These are phyloP conservation scores for Pectinophora gossypiella DNA, from an alignment of 1,140 invertebrate species.

Conservation along the genomic window DNA sequence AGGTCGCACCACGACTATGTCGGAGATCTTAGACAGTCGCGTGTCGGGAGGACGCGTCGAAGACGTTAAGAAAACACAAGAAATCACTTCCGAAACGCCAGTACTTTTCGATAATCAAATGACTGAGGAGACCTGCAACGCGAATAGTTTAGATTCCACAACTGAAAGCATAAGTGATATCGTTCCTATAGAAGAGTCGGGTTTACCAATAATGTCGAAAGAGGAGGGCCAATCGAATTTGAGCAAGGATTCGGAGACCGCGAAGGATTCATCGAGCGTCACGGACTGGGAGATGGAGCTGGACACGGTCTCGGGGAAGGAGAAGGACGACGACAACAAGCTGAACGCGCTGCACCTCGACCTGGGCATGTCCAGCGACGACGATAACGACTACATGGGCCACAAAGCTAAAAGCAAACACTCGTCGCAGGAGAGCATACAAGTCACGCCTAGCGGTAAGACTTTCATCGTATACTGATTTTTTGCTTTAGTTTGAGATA, in stretches of 20 bases:
- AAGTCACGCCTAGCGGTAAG: slow-evolving; percentile 53
- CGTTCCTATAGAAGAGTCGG: slow-evolving; percentile 39
- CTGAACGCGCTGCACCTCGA: slow-evolving; percentile 65
- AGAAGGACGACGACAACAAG: slow-evolving; percentile 60
- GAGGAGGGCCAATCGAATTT: slow-evolving; percentile 40
- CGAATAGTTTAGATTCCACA: slow-evolving; percentile 65
- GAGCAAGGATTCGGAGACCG: slow-evolving; percentile 41
- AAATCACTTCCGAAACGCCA: slow-evolving; percentile 76
- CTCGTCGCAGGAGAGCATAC: slow-evolving; percentile 44
- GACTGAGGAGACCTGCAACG: slow-evolving; percentile 56
- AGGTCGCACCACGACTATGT: slow-evolving; percentile 55
- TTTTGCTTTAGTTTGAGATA: too few relatives aligned
- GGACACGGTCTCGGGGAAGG: slow-evolving; percentile 70
- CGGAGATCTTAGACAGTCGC: slow-evolving; percentile 66
- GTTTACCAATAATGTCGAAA: slow-evolving; percentile 41
- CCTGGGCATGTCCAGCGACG: slow-evolving; percentile 73
- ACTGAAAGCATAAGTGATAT: slow-evolving; percentile 56
- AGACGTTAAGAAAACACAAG: slow-evolving; percentile 34
- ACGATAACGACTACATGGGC: slow-evolving; percentile 62
- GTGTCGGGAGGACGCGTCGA: slow-evolving; percentile 21
- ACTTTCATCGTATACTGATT: too few relatives aligned
- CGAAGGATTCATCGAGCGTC: slow-evolving; percentile 59
- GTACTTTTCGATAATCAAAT: slow-evolving; percentile 69
- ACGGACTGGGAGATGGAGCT: slow-evolving; percentile 78
- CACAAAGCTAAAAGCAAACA: slow-evolving; percentile 42